A percentile compares a stretch with the other conserved stretches of the same genome.
Conservation (phyloP, 2,113 vertebrate genomes). For the Sapayoa aenigma region DNA sequence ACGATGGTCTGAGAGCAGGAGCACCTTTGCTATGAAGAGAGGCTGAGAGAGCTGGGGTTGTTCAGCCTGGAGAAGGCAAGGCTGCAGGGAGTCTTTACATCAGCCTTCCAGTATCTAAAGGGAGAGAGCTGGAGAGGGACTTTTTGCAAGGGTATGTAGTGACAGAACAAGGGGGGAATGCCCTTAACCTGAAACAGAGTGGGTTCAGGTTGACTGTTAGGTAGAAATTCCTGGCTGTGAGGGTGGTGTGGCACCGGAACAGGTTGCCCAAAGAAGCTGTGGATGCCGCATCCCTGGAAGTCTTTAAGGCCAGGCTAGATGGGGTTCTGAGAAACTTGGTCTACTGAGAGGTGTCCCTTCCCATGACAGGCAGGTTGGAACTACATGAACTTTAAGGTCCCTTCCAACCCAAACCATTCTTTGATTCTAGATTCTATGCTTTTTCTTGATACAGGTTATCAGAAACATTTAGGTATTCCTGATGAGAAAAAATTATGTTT, state of each 20-base stretch:
- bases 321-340: neutral
- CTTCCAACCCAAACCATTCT: neutral
- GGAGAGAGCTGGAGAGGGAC: neutral
- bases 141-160: neutral
- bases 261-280: too few species aligned
- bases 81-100: neutral
- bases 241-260: too few species aligned
- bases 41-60: neutral
- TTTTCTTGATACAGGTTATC: neutral
- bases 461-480: neutral
- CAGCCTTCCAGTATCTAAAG: neutral
- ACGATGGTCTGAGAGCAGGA: neutral
- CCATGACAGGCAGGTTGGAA: neutral
- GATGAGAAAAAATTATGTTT: neutral
- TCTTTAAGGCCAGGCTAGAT: neutral
- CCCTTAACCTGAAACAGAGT: neutral
- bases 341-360: too few species aligned
- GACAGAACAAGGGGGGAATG: neutral
- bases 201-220: neutral
- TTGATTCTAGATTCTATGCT: neutral
- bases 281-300: too few species aligned
- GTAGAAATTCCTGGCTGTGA: too few species aligned
- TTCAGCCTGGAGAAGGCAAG: neutral
- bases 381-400: neutral
- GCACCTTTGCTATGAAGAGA: neutral